A percentile compares a stretch with the other conserved stretches of the same genome.
phyloP scores from a whole-genome alignment of 1,140 invertebrate genomes.

The Pogonomyrmex barbatus region DNA sequence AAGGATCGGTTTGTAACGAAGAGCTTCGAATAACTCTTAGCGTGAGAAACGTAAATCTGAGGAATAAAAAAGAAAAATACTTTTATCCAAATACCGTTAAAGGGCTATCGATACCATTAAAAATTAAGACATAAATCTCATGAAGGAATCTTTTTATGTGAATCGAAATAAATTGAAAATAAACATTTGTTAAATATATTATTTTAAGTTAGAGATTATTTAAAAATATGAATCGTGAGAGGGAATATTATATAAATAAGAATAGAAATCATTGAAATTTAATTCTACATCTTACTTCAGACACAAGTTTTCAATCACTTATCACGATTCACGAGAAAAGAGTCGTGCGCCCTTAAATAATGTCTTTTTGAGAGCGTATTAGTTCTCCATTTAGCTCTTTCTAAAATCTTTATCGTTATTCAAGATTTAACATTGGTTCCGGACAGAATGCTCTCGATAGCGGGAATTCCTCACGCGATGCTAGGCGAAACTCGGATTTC shows the following conservation, averaged over 20 bases:
- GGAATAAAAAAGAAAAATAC: not conserved
- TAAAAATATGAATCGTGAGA: not conserved
- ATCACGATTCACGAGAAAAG: not conserved
- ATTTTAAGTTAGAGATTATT: not conserved
- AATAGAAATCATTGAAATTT: not conserved
- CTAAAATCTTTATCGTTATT: too few species aligned
- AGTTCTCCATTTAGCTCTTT: not conserved
- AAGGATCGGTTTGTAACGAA: not conserved
- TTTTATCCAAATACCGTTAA: not conserved
- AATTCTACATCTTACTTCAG: not conserved
- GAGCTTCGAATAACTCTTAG: not conserved
- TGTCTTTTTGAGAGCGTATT: not conserved
- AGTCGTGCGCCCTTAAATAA: not conserved
- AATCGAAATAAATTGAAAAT: not conserved
- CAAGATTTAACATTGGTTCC: not conserved
- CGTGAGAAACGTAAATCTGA: not conserved
- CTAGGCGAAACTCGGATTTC: slow-evolving; percentile 11
- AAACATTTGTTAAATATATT: not conserved
- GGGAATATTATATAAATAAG: not conserved
- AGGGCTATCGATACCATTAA: not conserved
- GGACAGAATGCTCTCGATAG: not conserved
- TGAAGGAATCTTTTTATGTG: not conserved
- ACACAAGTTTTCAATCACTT: not conserved
- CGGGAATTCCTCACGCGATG: not conserved
- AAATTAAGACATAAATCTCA: not conserved